Evolutionary conservation across 2,113 vertebrate genomes (phyloP).

Genomic region (Sinocyclocheilus grahami): DNA sequence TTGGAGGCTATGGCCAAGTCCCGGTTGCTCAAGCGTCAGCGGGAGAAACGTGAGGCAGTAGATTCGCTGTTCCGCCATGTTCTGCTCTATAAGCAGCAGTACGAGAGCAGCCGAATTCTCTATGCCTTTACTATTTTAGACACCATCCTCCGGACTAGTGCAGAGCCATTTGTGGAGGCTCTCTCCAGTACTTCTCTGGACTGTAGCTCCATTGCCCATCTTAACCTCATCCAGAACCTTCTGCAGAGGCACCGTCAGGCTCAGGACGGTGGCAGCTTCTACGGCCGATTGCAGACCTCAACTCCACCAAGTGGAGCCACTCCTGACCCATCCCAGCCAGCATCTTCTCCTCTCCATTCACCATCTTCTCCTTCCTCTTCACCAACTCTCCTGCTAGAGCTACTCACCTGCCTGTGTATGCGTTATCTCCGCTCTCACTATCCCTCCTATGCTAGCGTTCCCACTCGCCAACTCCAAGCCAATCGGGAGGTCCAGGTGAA

Average conservation of each 20-base stretch:
- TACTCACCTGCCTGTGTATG: constrained; percentile 89
- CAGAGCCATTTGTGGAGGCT: constrained; percentile 87
- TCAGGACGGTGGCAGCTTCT: constrained; percentile 87
- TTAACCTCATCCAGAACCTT: constrained; percentile 93
- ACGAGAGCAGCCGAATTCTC: constrained; percentile 84
- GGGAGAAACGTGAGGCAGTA: constrained; percentile 81
- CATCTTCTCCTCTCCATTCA: constrained; percentile 81
- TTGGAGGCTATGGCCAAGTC: constrained; percentile 82
- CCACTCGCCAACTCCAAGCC: constrained; percentile 83
- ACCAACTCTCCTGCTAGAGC: constrained; percentile 86
- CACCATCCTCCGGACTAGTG: constrained; percentile 88
- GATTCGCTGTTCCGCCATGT: constrained; percentile 88
- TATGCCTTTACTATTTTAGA: constrained; percentile 90
- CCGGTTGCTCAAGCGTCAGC: constrained; percentile 81
- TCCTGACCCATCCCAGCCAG: constrained; percentile 77
- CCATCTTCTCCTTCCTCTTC: constrained; percentile 75
- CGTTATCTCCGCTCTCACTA: constrained; percentile 91
- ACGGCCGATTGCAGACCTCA: constrained; percentile 81
- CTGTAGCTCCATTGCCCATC: constrained; percentile 87
- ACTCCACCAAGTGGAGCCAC: constrained; percentile 65
- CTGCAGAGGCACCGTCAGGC: constrained; percentile 92
- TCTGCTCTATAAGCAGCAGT: constrained; percentile 86
- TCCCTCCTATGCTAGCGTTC: constrained; percentile 82
- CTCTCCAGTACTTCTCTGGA: constrained; percentile 86
- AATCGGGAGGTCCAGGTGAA: constrained; percentile 96